Base-by-base conservation (phyloP, 2,888 invertebrate genomes). In the Lagria hirta region DNA sequence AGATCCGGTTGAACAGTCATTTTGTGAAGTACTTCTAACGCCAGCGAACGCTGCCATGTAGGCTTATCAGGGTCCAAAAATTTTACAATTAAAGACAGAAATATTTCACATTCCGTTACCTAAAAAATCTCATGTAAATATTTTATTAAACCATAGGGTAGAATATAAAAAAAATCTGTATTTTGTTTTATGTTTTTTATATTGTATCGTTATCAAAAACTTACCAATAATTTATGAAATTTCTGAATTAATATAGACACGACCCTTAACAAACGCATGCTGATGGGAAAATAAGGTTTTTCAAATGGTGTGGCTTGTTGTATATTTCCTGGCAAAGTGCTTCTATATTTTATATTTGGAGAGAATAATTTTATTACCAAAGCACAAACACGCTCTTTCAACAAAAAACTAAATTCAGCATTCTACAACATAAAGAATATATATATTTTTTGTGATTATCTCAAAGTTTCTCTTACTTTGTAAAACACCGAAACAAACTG, bases 91-190 rank as follows among this genome's bases (percentile, higher is more conserved):
- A 98, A 75, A 0, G 97, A 96, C 24, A 99, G 76, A 73, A 99
- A 98, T 66, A 99, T 98, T 75, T 99, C 99, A 72, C 97, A 97
- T 72, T 99, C 97, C 0, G 98, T 98, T 16, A 92, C 84, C 91
- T 89, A 66, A 63, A 55, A 58, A n/a, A n/a, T n/a, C n/a, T n/a
- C n/a, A n/a, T n/a, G n/a, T n/a, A n/a, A n/a, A n/a, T n/a, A n/a
- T n/a, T n/a, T n/a, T n/a, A n/a, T n/a, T n/a, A n/a, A n/a, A n/a
- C n/a, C n/a, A n/a, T n/a, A 30, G 24, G 30, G 37, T 30, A 11
- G 22, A 16, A 36, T 28, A 43, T 30, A 54, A 26, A 28, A 27
- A 10, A 44, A 36, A 12, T 16, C 34, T 27, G 23, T 26, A 15
- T 20, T 28, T 28, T n/a, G n/a, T 18, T 8, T 35, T 35, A 16